phyloP scores from a whole-genome alignment of 2,797 vertebrate genomes.

The Malacoraja senta region DNA sequence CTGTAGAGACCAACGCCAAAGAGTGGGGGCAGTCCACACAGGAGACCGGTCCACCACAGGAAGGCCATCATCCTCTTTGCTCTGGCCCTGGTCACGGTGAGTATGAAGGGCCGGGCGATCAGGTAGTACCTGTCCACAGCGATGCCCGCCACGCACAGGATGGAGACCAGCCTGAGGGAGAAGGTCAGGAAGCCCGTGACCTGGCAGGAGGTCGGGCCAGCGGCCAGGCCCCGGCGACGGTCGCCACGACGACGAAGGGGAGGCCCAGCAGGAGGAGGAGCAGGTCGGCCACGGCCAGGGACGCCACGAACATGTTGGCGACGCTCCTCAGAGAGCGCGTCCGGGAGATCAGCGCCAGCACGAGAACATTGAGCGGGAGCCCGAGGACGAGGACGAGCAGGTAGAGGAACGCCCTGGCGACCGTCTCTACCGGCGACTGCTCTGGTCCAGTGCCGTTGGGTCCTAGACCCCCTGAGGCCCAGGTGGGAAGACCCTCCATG shows the following conservation, averaged over 20 bases:
- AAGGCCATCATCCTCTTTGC: neutral
- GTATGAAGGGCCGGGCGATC: neutral
- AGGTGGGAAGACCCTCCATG: neutral
- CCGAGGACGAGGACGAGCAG: neutral
- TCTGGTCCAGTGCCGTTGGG: neutral
- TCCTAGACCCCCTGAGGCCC: too few relatives aligned
- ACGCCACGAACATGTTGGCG: slow-evolving; percentile 11
- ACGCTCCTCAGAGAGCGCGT: neutral
- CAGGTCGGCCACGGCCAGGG: slow-evolving; percentile 1
- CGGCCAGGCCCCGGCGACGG: neutral
- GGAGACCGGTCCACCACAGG: slow-evolving; percentile 6
- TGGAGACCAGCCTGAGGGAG: neutral
- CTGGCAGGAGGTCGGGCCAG: neutral
- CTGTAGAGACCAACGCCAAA: neutral
- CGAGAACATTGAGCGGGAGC: neutral
- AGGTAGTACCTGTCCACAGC: slow-evolving; percentile 21
- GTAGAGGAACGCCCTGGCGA: neutral
- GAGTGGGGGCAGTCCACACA: neutral
- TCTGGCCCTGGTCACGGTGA: neutral
- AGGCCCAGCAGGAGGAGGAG: neutral
- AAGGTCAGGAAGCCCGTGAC: neutral
- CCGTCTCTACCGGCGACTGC: too few relatives aligned
- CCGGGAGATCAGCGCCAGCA: neutral
- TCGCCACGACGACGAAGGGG: neutral
- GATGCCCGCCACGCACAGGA: slow-evolving; percentile 3